A percentile compares a stretch with the other conserved stretches of the same genome.
These are phyloP conservation scores for Myiagra hebetior DNA, from an alignment of 2,113 vertebrate genomes.

Conservation along the genomic window DNA sequence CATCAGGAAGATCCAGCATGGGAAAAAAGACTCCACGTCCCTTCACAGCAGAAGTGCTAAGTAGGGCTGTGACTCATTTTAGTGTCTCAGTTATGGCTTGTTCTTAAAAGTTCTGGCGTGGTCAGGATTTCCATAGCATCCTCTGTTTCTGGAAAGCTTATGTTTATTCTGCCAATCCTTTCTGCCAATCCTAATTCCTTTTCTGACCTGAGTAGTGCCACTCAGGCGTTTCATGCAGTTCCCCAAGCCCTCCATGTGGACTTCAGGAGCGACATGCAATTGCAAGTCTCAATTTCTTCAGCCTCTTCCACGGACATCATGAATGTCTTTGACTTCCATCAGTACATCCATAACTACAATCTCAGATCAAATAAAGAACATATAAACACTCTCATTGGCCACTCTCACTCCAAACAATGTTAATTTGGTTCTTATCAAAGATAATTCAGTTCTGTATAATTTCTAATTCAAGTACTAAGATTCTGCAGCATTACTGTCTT, in stretches of 20 bases:
- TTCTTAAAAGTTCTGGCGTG: neutral
- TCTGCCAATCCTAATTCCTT: neutral
- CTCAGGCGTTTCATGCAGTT: neutral
- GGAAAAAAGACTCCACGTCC: neutral
- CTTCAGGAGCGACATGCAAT: neutral
- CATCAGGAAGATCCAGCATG: neutral
- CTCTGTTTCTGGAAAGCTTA: neutral
- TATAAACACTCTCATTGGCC: neutral
- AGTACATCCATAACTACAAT: neutral
- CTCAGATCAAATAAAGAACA: neutral
- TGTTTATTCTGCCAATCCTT: neutral
- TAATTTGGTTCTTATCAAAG: neutral
- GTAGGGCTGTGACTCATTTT: neutral
- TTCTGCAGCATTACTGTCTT: neutral
- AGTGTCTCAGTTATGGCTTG: neutral
- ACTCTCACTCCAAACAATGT: neutral
- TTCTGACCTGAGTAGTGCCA: neutral
- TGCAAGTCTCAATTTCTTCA: neutral
- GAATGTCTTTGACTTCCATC: neutral
- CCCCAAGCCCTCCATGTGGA: neutral
- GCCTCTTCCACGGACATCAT: neutral
- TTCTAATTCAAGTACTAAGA: neutral
- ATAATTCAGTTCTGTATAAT: neutral
- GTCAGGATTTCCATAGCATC: neutral
- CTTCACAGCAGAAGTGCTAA: neutral